These are phyloP conservation scores for Sphenopsis melanotis DNA, from an alignment of 2,797 vertebrate species.

Conservation along the genomic window DNA sequence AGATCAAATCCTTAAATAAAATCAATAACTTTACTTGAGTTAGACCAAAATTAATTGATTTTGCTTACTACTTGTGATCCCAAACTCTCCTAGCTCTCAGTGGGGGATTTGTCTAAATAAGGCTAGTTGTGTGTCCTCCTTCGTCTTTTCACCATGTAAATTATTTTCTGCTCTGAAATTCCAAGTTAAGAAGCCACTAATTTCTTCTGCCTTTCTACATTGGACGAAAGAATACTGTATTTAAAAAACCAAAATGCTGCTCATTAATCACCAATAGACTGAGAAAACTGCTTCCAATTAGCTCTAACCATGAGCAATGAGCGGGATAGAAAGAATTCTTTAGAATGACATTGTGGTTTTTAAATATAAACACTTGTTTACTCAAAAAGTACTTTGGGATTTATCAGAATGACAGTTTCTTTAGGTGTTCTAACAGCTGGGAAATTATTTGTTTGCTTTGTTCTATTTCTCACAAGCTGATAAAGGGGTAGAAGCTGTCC, in stretches of 20 bases:
- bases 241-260: not conserved
- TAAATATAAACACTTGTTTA: slow-evolving; percentile 30
- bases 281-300: not conserved
- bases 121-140: not conserved
- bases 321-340: not conserved
- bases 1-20: not conserved
- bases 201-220: not conserved
- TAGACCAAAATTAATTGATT: slow-evolving; percentile 5
- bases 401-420: not conserved
- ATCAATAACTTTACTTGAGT: not conserved
- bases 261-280: slow-evolving; percentile 5
- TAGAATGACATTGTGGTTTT: slow-evolving; percentile 2
- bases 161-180: slow-evolving; percentile 12
- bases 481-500: not conserved
- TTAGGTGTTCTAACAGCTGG: not conserved
- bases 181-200: not conserved
- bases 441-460: not conserved
- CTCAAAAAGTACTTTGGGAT: not conserved
- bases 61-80: not conserved
- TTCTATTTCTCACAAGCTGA: not conserved
- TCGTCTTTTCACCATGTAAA: slow-evolving; percentile 7
- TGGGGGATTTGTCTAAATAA: not conserved
- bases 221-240: not conserved
- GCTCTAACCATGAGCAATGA: not conserved
- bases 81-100: not conserved